Evolutionary conservation across 1,140 invertebrate species (phyloP), one percentile per base, ranked within the genome.

Genomic region (Trissolcus basalis): DNA sequence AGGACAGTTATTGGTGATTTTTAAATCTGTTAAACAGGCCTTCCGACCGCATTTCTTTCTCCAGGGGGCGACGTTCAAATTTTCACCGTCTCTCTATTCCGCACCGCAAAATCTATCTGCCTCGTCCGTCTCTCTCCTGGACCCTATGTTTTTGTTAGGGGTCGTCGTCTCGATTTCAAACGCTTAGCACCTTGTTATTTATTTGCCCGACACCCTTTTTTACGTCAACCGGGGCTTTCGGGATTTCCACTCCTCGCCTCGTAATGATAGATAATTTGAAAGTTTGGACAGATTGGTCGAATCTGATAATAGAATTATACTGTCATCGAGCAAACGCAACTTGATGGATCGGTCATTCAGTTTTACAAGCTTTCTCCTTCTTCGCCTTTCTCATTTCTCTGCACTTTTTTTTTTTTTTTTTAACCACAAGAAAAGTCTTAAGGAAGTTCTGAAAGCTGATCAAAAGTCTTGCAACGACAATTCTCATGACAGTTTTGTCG

Each of bases 1-100:
- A 51, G 59, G 72, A 69, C 64, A 73, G 80, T 85, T 85, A 85
- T 86, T 83, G 83, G 82, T 85, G 83, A 86, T 85, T 85, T 86
- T 89, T 86, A 88, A 88, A 88, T 88, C 87, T 88, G 86, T 89
- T 89, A 88, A 89, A 88, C 86, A 87, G 85, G 82, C 84, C 82
- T 85, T 80, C 81, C 85, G 83, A 86, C 86, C 87, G 78, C 86
- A 86, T 80, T 75, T 64, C 56, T 43, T 64, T 44, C 44, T 47
- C 11, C 11, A 43, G 7, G 15, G 33, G 27, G 44, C 44, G 9
- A 27, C 36, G 36, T n/a, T n/a, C n/a, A 39, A 11, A 2, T 10
- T 39, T 10, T 39, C 45, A 50, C 55, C 48, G 36, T 59, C n/a
- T 33, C 47, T 69, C 49, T n/a, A n/a, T n/a, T 13, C 41, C 63